Evolutionary conservation across 2,888 invertebrate species (phyloP).

Genomic region (Ophion ellenae): DNA sequence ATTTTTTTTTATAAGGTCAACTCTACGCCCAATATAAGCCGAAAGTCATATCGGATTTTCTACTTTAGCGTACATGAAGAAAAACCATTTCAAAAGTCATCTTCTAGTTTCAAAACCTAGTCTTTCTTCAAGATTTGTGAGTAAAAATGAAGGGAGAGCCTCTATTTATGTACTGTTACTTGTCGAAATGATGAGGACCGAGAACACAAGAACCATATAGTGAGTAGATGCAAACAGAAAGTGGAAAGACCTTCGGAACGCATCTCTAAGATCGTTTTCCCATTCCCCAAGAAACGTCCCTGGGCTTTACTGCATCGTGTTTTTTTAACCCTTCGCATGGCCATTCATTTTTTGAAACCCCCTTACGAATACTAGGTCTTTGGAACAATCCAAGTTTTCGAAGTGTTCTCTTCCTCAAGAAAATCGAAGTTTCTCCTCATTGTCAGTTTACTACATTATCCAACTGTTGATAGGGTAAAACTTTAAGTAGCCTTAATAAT

Average conservation of each 20-base stretch:
- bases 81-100: background rate
- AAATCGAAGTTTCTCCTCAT: too few species aligned
- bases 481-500: too few species aligned
- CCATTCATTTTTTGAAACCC: background rate
- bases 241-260: background rate
- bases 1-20: constrained; percentile 13
- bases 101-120: background rate
- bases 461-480: too few species aligned
- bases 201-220: background rate
- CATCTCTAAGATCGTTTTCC: background rate
- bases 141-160: too few species aligned
- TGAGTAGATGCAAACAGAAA: background rate
- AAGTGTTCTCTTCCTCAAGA: too few species aligned
- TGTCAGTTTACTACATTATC: too few species aligned
- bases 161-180: background rate
- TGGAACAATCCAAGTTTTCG: too few species aligned
- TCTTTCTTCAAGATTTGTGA: background rate
- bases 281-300: background rate
- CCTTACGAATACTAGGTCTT: background rate
- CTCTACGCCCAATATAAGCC: background rate
- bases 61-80: background rate
- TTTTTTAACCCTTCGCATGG: background rate
- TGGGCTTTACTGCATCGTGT: background rate
- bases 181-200: background rate
- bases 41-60: background rate